A percentile compares a stretch with the other conserved stretches of the same genome.
Evolutionary conservation across 2,888 invertebrate species (phyloP).

Genomic region (Reticulitermes lucifugus): DNA sequence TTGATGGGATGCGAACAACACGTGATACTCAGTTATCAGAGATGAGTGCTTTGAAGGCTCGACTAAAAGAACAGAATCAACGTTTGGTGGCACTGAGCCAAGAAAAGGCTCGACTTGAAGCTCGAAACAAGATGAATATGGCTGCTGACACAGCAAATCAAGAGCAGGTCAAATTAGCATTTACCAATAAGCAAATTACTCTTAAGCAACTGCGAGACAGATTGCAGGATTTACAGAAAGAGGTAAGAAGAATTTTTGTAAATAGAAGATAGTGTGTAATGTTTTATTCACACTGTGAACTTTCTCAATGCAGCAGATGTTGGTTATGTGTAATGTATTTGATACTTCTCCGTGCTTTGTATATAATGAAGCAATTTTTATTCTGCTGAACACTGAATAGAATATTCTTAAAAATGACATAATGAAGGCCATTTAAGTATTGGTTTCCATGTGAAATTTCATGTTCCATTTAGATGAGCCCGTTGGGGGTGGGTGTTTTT

Average conservation of each 20-base stretch:
- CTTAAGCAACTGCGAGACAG: conserved; percentile 77
- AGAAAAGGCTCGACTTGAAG: conserved; percentile 83
- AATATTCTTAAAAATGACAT: too few relatives aligned
- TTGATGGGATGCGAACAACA: conserved; percentile 93
- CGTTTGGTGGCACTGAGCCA: conserved; percentile 83
- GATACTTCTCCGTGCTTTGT: too few relatives aligned
- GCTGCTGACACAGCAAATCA: conserved; percentile 66
- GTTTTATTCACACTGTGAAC: background rate
- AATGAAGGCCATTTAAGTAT: too few relatives aligned
- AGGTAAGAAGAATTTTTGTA: conserved; percentile 58
- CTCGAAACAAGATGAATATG: conserved; percentile 72
- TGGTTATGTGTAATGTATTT: background rate
- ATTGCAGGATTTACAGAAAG: conserved; percentile 79
- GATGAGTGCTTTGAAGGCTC: conserved; percentile 84
- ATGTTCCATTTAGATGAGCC: too few relatives aligned
- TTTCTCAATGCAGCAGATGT: background rate
- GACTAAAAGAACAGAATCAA: conserved; percentile 86
- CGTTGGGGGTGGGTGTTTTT: too few relatives aligned
- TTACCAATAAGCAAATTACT: conserved; percentile 80
- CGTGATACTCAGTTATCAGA: conserved; percentile 91
- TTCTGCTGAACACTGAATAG: too few relatives aligned
- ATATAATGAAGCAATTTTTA: too few relatives aligned
- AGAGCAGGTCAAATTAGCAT: conserved; percentile 72
- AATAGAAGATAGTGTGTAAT: too few relatives aligned
- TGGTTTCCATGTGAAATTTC: too few relatives aligned